Percentiles rank a stretch among this genome's conserved stretches.
These are phyloP conservation scores for Bradypodion pumilum DNA, from an alignment of 2,797 vertebrate species.

Conservation along the genomic window DNA sequence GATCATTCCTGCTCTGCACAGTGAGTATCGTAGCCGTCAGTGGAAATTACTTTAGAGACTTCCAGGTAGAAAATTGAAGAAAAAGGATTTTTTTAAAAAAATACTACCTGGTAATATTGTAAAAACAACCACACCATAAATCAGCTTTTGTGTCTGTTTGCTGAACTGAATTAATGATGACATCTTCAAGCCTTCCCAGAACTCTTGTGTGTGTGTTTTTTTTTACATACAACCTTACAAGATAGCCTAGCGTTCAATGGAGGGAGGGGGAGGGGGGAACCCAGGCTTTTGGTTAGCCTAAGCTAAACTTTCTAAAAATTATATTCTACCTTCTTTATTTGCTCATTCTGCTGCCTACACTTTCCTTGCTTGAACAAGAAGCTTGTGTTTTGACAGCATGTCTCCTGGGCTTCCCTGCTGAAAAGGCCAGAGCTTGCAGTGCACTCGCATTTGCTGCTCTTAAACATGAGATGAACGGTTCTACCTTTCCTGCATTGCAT, in stretches of 20 bases:
- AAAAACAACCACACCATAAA: slow-evolving; percentile 40
- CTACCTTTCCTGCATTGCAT: slow-evolving; percentile 67
- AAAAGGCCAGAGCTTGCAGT: slow-evolving; percentile 76
- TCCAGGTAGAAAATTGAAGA: slow-evolving; percentile 54
- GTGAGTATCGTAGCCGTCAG: slow-evolving; percentile 52
- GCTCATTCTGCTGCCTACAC: slow-evolving; percentile 7
- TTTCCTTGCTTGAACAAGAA: slow-evolving; percentile 67
- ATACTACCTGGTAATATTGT: slow-evolving; percentile 49
- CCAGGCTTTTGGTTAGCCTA: slow-evolving; percentile 30
- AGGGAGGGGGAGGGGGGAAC: background rate
- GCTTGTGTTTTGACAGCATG: slow-evolving; percentile 74
- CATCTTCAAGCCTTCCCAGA: slow-evolving; percentile 55
- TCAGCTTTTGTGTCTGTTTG: slow-evolving; percentile 68
- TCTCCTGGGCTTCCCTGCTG: slow-evolving; percentile 72
- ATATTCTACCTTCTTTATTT: slow-evolving; percentile 22
- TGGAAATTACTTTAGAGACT: slow-evolving; percentile 62
- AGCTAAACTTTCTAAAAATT: slow-evolving; percentile 30
- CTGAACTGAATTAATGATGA: slow-evolving; percentile 69
- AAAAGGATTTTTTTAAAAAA: background rate
- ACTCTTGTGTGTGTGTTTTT: slow-evolving; percentile 42
- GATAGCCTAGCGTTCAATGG: slow-evolving; percentile 25
- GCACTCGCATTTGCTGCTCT: slow-evolving; percentile 70
- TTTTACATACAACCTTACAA: slow-evolving; percentile 39
- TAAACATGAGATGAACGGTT: slow-evolving; percentile 56
- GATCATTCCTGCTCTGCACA: slow-evolving; percentile 51